Evolutionary conservation across 2,797 vertebrate species (phyloP), one percentile per base, ranked within the genome.

Genomic region (Falco peregrinus): DNA sequence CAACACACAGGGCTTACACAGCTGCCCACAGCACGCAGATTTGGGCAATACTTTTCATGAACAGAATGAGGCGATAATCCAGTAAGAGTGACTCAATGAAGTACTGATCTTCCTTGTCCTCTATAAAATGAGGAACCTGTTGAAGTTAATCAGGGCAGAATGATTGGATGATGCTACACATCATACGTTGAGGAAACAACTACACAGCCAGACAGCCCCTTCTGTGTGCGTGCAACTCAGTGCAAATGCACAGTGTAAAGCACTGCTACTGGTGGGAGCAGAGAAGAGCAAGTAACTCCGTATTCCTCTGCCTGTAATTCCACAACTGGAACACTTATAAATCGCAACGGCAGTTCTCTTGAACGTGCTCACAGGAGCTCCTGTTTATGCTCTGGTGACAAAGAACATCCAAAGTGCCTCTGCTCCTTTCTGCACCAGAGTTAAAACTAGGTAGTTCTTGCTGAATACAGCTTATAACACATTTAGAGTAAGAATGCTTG

Each of bases 71-170:
- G 7, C 43, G 91, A 43, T 91, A 88, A 88, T 76, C 65, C 59
- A 76, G 3, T 59, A 83, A 59, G 17, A 20, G n/a, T 17, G 50
- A 67, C 54, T 75, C 75, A 71, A 90, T 65, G 83, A 93, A 84
- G n/a, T 78, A 78, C 61, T 45, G 35, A 48, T 91, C 71, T 64
- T 85, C 71, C 59, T 77, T 83, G 84, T 73, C 47, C 57, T 64
- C 50, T 13, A n/a, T 47, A 10, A 93, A 85, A 85, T 1, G 1
- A 76, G 22, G 60, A 93, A 92, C 68, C 48, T 83, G 70, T 84
- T 93, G 79, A 84, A 69, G 48, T 94, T 90, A 90, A 93, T 82
- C 65, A 63, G 63, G 59, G 85, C 93, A 93, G 93, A 93, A 92
- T 91, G 90, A 89, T 3, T 56, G 70, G 77, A 93, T 93, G 80